A percentile compares a stretch with the other conserved stretches of the same genome.
phyloP scores from a whole-genome alignment of 2,113 vertebrate species.

The Periophthalmodon schlosseri region DNA sequence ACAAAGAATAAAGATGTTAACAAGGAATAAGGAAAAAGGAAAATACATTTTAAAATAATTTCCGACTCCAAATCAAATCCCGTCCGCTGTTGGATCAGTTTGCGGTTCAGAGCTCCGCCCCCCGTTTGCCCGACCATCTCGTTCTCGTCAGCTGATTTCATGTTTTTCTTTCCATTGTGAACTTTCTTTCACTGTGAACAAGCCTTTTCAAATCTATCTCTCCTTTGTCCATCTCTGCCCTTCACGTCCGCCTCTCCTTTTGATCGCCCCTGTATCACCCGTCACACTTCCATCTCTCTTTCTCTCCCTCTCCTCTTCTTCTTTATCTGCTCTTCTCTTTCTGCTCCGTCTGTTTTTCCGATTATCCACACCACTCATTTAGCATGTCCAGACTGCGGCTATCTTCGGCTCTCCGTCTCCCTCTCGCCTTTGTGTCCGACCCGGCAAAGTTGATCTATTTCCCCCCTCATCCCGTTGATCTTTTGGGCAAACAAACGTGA shows the following conservation, averaged over 20 bases:
- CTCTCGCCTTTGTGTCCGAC: conserved; percentile 68
- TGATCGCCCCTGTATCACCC: conserved; percentile 20
- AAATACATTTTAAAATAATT: too few relatives aligned
- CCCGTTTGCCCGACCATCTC: background rate
- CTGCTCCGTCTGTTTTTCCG: conserved; percentile 54
- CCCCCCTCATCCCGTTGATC: conserved; percentile 74
- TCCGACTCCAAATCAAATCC: too few relatives aligned
- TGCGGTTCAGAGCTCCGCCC: background rate
- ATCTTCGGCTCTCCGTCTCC: conserved; percentile 51
- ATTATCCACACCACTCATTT: conserved; percentile 62
- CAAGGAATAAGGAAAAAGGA: too few relatives aligned
- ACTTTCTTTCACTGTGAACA: background rate
- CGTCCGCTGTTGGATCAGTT: background rate
- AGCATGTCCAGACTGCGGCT: conserved; percentile 46
- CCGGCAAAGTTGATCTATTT: conserved; percentile 77
- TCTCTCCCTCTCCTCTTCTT: conserved; percentile 14
- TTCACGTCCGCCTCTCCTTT: conserved; percentile 8
- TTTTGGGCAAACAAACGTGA: conserved; percentile 73
- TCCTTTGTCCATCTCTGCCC: background rate
- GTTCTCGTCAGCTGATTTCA: background rate
- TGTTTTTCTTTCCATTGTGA: background rate
- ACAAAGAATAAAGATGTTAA: too few relatives aligned
- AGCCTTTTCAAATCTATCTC: conserved; percentile 1
- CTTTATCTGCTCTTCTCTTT: conserved; percentile 61
- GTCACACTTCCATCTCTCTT: conserved; percentile 20